Evolutionary conservation across 2,888 invertebrate species (phyloP).

Genomic region (Notocelia uddmanniana): DNA sequence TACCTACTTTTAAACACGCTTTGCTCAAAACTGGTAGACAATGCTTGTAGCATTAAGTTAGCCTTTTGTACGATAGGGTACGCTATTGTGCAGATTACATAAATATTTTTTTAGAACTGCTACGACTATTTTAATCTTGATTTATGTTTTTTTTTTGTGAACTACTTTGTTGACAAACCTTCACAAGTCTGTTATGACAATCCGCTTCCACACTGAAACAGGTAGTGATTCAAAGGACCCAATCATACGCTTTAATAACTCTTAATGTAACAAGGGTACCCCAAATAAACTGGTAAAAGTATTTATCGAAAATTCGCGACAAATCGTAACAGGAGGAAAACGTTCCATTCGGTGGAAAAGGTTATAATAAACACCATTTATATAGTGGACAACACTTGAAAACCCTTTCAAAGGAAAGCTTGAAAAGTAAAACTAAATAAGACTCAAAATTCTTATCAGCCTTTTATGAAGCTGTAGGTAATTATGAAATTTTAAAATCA

Average conservation of each 20-base stretch:
- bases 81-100: too few species aligned
- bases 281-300: slow-evolving; percentile 12
- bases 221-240: background rate
- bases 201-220: background rate
- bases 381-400: slow-evolving; percentile 34
- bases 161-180: background rate
- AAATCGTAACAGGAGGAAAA: slow-evolving; percentile 21
- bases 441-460: background rate
- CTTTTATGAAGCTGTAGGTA: background rate
- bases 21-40: too few species aligned
- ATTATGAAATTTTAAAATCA: background rate
- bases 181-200: background rate
- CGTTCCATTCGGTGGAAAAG: slow-evolving; percentile 12
- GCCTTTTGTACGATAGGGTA: too few species aligned
- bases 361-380: slow-evolving; percentile 7
- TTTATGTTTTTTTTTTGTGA: background rate
- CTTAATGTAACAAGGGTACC: background rate
- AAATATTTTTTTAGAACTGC: too few species aligned
- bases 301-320: slow-evolving; percentile 15
- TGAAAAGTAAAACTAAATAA: slow-evolving; percentile 15
- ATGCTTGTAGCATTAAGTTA: too few species aligned
- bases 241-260: background rate
- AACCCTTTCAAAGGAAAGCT: slow-evolving; percentile 9
- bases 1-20: too few species aligned
- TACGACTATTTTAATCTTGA: background rate